A percentile compares a stretch with the other conserved stretches of the same genome.
Conservation (phyloP, 2,888 invertebrate genomes). For the Stomorhina lunata region DNA sequence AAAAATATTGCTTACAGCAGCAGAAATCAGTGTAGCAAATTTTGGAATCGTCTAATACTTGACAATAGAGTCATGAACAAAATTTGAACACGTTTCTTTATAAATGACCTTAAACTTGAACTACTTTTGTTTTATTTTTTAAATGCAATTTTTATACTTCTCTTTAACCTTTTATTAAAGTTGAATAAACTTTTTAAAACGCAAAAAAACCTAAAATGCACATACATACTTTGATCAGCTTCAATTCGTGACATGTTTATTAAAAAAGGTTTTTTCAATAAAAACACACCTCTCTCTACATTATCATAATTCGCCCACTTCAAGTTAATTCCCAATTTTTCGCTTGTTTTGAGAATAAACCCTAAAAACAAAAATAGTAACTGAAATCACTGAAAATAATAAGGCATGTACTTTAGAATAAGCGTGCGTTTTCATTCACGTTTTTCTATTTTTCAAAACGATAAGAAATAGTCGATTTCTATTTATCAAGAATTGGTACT, state of each 20-base stretch:
- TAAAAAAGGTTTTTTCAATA: background rate
- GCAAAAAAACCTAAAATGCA: constrained; percentile 9
- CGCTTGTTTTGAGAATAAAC: background rate
- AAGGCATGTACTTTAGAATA: too few relatives aligned
- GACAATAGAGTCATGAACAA: too few relatives aligned
- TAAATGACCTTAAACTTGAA: constrained; percentile 54
- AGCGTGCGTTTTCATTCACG: too few relatives aligned
- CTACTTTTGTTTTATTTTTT: background rate
- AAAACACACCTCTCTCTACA: constrained; percentile 5
- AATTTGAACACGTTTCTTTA: too few relatives aligned
- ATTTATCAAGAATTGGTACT: background rate
- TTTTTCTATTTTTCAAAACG: background rate
- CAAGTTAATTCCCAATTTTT: background rate
- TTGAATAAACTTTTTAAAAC: constrained; percentile 39
- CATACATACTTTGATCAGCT: constrained; percentile 1
- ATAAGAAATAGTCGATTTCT: background rate
- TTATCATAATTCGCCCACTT: too few relatives aligned
- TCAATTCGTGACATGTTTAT: constrained; percentile 40
- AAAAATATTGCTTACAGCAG: too few relatives aligned
- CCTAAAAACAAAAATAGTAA: background rate
- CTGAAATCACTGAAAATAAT: too few relatives aligned
- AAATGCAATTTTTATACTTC: background rate
- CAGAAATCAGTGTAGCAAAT: too few relatives aligned
- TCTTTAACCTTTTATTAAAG: too few relatives aligned
- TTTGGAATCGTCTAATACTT: too few relatives aligned